A percentile compares a stretch with the other conserved stretches of the same genome.
Conservation (phyloP, 2,797 vertebrate genomes). For the Threskiornis aethiopicus region DNA sequence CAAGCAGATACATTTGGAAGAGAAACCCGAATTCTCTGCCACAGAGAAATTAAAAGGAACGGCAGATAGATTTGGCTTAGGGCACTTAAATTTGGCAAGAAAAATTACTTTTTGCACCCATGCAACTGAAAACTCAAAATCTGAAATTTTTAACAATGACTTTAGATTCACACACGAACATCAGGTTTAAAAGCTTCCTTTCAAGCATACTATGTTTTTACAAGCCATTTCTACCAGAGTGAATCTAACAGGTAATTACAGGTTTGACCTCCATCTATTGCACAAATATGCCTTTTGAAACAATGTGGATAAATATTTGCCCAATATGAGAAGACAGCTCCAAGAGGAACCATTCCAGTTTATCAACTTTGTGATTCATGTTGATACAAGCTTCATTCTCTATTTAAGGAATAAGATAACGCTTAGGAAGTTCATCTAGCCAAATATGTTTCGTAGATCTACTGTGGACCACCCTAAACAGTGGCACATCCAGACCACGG, state of each 20-base stretch:
- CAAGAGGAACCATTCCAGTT: constrained; percentile 65
- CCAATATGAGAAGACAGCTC: constrained; percentile 5
- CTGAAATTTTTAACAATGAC: not conserved
- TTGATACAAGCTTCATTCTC: constrained; percentile 47
- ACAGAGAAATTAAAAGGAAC: not conserved
- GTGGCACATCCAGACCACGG: not conserved
- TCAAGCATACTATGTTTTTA: not conserved
- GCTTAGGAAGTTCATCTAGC: not conserved
- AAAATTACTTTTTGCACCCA: not conserved
- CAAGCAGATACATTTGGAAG: not conserved
- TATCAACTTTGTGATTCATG: constrained; percentile 50
- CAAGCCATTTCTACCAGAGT: not conserved
- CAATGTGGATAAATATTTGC: constrained; percentile 58
- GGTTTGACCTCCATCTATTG: constrained; percentile 53
- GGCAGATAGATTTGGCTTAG: not conserved
- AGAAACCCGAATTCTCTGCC: not conserved
- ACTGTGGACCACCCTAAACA: not conserved
- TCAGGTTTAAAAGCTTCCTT: not conserved
- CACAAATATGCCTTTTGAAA: constrained; percentile 61
- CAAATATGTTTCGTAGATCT: not conserved
- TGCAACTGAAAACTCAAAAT: not conserved
- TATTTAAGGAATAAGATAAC: constrained; percentile 39
- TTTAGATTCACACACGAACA: not conserved
- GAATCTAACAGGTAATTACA: constrained; percentile 53
- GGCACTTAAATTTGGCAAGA: not conserved